Base-by-base conservation (phyloP, 2,797 vertebrate species). In the Anas georgica region DNA sequence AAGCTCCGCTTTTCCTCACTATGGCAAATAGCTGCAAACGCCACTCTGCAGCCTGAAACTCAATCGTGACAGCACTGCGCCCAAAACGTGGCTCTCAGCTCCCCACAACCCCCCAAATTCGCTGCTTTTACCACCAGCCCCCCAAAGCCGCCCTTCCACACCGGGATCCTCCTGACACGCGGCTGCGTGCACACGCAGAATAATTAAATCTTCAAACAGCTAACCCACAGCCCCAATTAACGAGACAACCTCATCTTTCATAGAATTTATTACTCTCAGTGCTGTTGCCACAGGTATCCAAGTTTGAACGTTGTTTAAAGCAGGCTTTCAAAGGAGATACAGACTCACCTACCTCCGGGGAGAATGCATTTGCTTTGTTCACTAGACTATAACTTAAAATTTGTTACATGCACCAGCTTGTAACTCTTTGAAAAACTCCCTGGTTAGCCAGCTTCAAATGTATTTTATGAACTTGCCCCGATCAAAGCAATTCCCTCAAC, bases 271-370 rank as follows among this genome's bases (percentile, higher is more conserved):
- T 77, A 62, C 96, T 83, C 35, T 81, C 35, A 11, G 91, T 56
- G 91, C 62, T 81, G 92, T 95, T 96, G 94, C 94, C 91, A 96
- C 93, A 96, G 93, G 91, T 95, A 95, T 92, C 89, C 85, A 75
- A 48, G 86, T 95, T 69, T 83, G 80, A 62, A 58, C 0, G 2
- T 2, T 48, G 83, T 96, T 95, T 94, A 88, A 93, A 95, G 94
- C 4, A 14, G 46, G 52, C 20, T 84, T 94, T 96, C 94, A 96
- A 96, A 96, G 93, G 91, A 73, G 86, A 63, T 39, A 26, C 10
- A 54, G 94, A 78, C 85, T 86, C 46, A 8, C 86, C 91, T 90
- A 28, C 94, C 96, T 95, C 77, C 86, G 21, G 95, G 96, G 93
- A 91, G 76, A 95, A 96, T 11, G 77, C 79, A 31, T 63, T 69